phyloP scores from a whole-genome alignment of 2,888 invertebrate genomes.

The Notodonta dromedarius region DNA sequence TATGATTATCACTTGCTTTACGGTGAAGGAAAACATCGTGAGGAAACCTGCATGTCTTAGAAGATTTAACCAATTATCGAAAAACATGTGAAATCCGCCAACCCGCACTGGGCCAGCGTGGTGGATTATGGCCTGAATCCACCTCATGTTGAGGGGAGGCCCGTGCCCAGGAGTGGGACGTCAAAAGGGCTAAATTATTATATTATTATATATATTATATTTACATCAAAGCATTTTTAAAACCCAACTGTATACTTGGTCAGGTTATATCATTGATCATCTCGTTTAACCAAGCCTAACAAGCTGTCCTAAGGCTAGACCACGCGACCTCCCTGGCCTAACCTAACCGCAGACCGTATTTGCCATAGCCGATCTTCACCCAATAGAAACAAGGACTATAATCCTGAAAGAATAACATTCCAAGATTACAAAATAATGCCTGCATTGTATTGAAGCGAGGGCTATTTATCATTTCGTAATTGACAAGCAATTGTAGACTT shows the following conservation, averaged over 20 bases:
- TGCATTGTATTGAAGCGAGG: conserved; percentile 21
- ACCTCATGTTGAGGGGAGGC: no score
- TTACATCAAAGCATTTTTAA: no score
- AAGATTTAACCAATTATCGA: no score
- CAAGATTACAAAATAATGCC: conserved; percentile 31
- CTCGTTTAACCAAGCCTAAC: conserved; percentile 26
- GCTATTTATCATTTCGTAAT: conserved; percentile 27
- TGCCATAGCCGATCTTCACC: conserved; percentile 11
- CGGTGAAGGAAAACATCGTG: no score
- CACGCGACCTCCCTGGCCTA: conserved; percentile 31
- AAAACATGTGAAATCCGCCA: no score
- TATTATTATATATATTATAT: no score
- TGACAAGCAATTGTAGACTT: conserved; percentile 27
- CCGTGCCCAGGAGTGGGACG: no score
- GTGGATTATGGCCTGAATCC: no score
- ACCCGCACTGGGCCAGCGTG: no score
- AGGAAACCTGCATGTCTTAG: no score
- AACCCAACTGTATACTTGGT: neutral
- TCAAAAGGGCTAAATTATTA: no score
- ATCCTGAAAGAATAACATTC: conserved; percentile 12
- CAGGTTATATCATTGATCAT: conserved; percentile 12
- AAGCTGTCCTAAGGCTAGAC: conserved; percentile 29
- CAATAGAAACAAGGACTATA: conserved; percentile 26
- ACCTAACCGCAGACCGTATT: conserved; percentile 16
- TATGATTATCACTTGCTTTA: no score